Conservation (phyloP, 2,113 vertebrate species). For the Gyps fulvus region DNA sequence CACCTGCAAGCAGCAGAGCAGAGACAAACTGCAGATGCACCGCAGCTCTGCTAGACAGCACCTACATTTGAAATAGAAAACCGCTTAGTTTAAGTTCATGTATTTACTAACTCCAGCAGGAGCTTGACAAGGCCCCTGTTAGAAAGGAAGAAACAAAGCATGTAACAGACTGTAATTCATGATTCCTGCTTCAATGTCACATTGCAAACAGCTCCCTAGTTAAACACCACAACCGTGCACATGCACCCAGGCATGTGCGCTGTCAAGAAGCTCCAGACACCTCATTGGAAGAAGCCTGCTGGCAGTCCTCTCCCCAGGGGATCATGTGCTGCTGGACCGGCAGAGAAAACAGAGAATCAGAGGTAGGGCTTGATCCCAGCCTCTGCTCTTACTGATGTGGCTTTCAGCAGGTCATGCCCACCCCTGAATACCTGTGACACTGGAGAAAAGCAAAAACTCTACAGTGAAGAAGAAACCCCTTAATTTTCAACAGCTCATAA, state of each 20-base stretch:
- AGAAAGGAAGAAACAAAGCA: not conserved
- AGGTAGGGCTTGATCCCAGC: not conserved
- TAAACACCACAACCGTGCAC: rapidly evolving
- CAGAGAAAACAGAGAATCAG: not conserved
- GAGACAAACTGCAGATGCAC: not conserved
- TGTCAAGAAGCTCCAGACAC: not conserved
- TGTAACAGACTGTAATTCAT: rapidly evolving
- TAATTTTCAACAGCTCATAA: not conserved
- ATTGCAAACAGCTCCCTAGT: not conserved
- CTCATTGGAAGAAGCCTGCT: not conserved
- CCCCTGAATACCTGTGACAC: not conserved
- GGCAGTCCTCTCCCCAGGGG: not conserved
- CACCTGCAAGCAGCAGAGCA: not conserved
- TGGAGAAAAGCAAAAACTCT: not conserved
- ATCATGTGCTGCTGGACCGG: not conserved
- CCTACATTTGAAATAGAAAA: not conserved
- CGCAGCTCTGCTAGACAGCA: not conserved
- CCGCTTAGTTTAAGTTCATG: not conserved
- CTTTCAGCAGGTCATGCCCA: not conserved
- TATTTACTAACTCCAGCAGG: not conserved
- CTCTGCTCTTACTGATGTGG: not conserved
- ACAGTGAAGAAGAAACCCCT: rapidly evolving
- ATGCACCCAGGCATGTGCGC: rapidly evolving
- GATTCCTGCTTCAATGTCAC: rapidly evolving
- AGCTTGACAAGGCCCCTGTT: not conserved